Conservation (phyloP, 2,888 invertebrate genomes). For the Leucozona laternaria region DNA sequence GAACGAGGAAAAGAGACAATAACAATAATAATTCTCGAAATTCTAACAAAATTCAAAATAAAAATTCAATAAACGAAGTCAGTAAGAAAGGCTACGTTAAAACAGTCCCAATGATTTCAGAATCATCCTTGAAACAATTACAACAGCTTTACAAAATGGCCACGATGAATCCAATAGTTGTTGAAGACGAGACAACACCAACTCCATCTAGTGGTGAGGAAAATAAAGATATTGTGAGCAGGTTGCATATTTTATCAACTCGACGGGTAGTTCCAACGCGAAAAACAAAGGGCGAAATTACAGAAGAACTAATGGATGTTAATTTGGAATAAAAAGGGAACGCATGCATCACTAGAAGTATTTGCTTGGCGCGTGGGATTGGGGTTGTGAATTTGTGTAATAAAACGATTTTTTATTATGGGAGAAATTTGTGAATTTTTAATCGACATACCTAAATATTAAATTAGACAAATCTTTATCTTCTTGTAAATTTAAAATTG, state of each 20-base stretch:
- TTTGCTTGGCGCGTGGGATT: neutral
- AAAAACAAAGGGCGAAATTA: conserved; percentile 84
- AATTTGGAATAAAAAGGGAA: conserved; percentile 31
- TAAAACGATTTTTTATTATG: neutral
- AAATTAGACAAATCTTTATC: conserved; percentile 45
- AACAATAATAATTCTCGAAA: conserved; percentile 18
- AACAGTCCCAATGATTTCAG: conserved; percentile 83
- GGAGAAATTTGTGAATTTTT: conserved; percentile 14
- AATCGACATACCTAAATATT: conserved; percentile 16
- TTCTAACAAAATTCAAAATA: conserved; percentile 29
- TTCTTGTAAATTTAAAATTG: conserved; percentile 47
- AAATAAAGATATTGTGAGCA: neutral
- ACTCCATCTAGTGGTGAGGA: conserved; percentile 21
- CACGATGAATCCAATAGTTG: conserved; percentile 74
- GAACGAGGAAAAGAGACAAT: conserved; percentile 82
- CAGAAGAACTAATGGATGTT: conserved; percentile 86
- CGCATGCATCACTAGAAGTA: neutral
- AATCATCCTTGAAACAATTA: conserved; percentile 81
- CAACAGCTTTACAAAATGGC: conserved; percentile 82
- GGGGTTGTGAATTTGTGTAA: conserved; percentile 55
- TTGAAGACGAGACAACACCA: conserved; percentile 68
- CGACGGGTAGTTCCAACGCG: conserved; percentile 70
- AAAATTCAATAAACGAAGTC: conserved; percentile 71
- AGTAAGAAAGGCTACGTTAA: conserved; percentile 42
- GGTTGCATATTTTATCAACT: conserved; percentile 43